These are phyloP conservation scores for Anser brachyrhynchus DNA, from an alignment of 2,113 vertebrate genomes.

Conservation along the genomic window DNA sequence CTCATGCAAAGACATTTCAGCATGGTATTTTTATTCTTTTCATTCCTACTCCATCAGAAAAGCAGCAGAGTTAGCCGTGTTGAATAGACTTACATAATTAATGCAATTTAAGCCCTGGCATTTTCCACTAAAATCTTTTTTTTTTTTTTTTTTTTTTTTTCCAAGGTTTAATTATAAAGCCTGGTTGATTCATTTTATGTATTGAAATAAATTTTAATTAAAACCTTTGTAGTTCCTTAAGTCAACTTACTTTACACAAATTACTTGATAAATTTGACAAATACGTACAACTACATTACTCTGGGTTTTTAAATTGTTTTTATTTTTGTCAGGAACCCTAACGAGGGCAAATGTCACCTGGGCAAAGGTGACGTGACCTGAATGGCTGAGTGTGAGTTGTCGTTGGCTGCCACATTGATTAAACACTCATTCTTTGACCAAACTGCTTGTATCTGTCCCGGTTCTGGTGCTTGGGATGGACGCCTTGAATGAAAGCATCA, in stretches of 20 bases:
- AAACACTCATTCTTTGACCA: neutral
- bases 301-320: neutral
- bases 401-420: neutral
- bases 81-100: neutral
- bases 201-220: constrained; percentile 31
- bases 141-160: neutral
- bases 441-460: fast-evolving
- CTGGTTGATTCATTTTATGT: neutral
- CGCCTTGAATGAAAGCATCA: neutral
- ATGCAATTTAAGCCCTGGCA: neutral
- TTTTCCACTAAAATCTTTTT: constrained; percentile 16
- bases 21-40: constrained; percentile 1
- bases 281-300: neutral
- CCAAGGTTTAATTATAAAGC: constrained; percentile 48
- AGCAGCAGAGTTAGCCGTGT: neutral
- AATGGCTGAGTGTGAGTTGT: neutral
- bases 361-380: neutral
- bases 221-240: constrained; percentile 2
- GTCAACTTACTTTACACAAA: neutral
- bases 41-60: neutral
- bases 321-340: neutral
- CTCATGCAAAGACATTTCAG: neutral
- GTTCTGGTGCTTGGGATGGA: neutral
- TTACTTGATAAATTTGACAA: neutral
- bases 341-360: neutral